Evolutionary conservation across 2,888 invertebrate species (phyloP).

Genomic region (Macrosoma leucophasiata): DNA sequence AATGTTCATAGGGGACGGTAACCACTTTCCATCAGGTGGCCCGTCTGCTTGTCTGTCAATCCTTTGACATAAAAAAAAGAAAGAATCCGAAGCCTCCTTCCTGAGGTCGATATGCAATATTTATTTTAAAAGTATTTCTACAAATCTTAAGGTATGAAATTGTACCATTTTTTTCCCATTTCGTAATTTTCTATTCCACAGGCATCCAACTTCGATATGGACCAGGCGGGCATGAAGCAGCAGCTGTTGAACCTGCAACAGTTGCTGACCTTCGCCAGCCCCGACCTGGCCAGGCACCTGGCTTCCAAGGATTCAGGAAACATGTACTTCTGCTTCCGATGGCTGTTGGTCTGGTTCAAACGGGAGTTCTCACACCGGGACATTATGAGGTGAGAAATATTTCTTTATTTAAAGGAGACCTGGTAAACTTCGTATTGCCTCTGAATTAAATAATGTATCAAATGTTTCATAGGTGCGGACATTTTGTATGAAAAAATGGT

Average conservation of each 20-base stretch:
- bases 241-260: conserved; percentile 91
- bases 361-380: conserved; percentile 92
- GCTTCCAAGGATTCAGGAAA: conserved; percentile 91
- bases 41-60: too few relatives aligned
- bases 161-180: neutral
- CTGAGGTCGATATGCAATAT: too few relatives aligned
- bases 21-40: too few relatives aligned
- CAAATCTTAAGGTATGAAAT: neutral
- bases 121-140: neutral
- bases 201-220: conserved; percentile 96
- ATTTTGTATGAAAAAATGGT: too few relatives aligned
- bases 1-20: too few relatives aligned
- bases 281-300: conserved; percentile 89
- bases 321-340: conserved; percentile 99
- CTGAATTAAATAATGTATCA: too few relatives aligned
- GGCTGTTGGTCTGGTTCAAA: conserved; percentile 97
- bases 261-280: conserved; percentile 87
- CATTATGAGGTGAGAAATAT: conserved; percentile 78
- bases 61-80: too few relatives aligned
- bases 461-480: too few relatives aligned
- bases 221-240: conserved; percentile 96
- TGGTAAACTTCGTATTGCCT: too few relatives aligned
- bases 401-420: conserved; percentile 1
- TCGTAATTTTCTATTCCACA: conserved; percentile 36
- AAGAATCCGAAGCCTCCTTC: too few relatives aligned